phyloP scores from a whole-genome alignment of 2,797 vertebrate species.

The Corythornis leucogaster region DNA sequence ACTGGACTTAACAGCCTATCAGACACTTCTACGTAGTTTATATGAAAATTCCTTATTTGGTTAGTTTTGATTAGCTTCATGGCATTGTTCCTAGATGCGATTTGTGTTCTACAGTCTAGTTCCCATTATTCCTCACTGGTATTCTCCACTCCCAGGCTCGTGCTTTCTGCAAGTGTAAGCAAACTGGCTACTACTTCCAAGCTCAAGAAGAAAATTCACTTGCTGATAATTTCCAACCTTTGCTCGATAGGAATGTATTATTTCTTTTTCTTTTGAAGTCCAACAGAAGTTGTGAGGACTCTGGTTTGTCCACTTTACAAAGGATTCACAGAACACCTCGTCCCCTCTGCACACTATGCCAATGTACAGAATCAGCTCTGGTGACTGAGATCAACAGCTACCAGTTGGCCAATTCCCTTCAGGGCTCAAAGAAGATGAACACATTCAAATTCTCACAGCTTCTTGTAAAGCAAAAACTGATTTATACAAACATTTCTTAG shows the following conservation, averaged over 20 bases:
- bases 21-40: background rate
- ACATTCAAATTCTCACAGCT: background rate
- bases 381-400: background rate
- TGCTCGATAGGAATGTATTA: too few relatives aligned
- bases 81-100: background rate
- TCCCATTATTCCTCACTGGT: background rate
- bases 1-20: background rate
- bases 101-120: background rate
- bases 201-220: background rate
- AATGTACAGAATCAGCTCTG: background rate
- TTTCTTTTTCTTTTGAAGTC: background rate
- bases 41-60: background rate
- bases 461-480: background rate
- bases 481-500: background rate
- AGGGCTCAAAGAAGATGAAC: background rate
- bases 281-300: background rate
- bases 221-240: background rate
- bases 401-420: too few relatives aligned
- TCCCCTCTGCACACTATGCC: background rate
- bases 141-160: background rate
- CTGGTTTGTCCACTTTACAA: background rate
- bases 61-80: background rate
- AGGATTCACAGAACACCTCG: background rate
- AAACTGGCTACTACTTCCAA: too few relatives aligned
- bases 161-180: background rate